phyloP scores from a whole-genome alignment of 1,140 invertebrate species.

The Thrips palmi region DNA sequence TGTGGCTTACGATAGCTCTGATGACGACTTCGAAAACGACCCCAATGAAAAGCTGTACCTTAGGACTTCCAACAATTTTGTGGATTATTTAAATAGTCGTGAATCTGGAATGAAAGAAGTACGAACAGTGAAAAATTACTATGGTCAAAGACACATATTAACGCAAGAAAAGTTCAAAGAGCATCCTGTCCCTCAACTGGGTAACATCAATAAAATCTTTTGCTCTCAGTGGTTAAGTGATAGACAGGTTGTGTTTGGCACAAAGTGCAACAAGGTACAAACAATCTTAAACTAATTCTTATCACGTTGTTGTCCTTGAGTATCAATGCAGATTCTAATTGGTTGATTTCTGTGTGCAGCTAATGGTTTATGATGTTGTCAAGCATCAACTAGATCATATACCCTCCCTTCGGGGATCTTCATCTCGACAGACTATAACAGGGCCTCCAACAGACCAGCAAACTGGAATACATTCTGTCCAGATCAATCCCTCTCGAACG shows the following conservation, averaged over 20 bases:
- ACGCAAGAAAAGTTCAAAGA: conserved; percentile 78
- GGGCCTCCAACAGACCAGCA: conserved; percentile 37
- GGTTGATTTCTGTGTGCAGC: conserved; percentile 25
- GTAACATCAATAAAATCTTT: conserved; percentile 89
- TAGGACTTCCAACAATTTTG: conserved; percentile 66
- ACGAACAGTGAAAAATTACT: conserved; percentile 51
- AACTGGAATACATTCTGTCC: conserved; percentile 81
- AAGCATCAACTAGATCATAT: conserved; percentile 67
- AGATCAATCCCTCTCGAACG: conserved; percentile 83
- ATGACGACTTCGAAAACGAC: conserved; percentile 68
- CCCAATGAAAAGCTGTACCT: conserved; percentile 50
- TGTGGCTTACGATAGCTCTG: conserved; percentile 68
- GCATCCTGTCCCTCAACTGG: conserved; percentile 51
- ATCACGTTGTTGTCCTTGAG: neutral
- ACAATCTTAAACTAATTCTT: neutral
- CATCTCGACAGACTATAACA: conserved; percentile 30
- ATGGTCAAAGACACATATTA: conserved; percentile 67
- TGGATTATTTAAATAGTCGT: conserved; percentile 59
- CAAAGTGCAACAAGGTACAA: conserved; percentile 86
- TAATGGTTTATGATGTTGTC: conserved; percentile 68
- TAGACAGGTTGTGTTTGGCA: conserved; percentile 85
- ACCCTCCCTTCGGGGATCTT: conserved; percentile 52
- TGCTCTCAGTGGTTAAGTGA: conserved; percentile 91
- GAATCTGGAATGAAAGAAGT: conserved; percentile 51
- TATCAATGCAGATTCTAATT: neutral